Evolutionary conservation across 2,888 invertebrate genomes (phyloP).

Genomic region (Lottia scabra): DNA sequence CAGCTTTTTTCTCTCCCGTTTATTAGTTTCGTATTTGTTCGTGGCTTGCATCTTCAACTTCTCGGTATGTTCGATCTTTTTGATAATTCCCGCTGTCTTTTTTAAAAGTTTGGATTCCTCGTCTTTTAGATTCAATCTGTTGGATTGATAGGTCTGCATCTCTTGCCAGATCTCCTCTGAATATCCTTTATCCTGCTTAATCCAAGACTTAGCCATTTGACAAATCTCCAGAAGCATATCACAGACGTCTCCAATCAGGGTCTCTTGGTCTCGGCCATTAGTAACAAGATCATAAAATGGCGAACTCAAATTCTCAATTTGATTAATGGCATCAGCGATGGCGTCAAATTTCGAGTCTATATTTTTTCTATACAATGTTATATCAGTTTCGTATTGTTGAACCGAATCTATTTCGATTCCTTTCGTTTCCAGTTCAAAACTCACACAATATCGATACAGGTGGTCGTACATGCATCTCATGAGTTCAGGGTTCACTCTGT

Average conservation of each 20-base stretch:
- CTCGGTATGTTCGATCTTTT: conserved; percentile 40
- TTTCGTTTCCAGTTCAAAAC: conserved; percentile 50
- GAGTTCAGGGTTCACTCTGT: conserved; percentile 35
- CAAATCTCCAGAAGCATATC: conserved; percentile 46
- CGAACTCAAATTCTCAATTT: conserved; percentile 45
- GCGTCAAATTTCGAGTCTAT: conserved; percentile 43
- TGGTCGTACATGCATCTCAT: conserved; percentile 45
- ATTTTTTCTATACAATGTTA: conserved; percentile 37
- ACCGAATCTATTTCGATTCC: conserved; percentile 44
- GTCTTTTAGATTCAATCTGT: conserved; percentile 45
- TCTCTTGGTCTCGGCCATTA: conserved; percentile 39
- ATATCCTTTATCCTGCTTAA: conserved; percentile 46
- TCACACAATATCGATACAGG: conserved; percentile 49
- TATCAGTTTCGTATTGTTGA: conserved; percentile 43
- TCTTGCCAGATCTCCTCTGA: conserved; percentile 51
- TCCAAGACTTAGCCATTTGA: conserved; percentile 49
- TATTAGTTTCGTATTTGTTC: conserved; percentile 37
- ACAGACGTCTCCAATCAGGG: conserved; percentile 50
- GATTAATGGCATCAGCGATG: conserved; percentile 44
- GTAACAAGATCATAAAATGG: conserved; percentile 44
- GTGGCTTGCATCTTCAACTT: conserved; percentile 34
- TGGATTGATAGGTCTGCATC: conserved; percentile 45
- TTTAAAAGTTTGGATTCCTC: conserved; percentile 19
- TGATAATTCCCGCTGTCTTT: conserved; percentile 27
- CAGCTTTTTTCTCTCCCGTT: conserved; percentile 42